Base-by-base conservation (phyloP, 1,140 invertebrate genomes). In the Anastrepha ludens region DNA sequence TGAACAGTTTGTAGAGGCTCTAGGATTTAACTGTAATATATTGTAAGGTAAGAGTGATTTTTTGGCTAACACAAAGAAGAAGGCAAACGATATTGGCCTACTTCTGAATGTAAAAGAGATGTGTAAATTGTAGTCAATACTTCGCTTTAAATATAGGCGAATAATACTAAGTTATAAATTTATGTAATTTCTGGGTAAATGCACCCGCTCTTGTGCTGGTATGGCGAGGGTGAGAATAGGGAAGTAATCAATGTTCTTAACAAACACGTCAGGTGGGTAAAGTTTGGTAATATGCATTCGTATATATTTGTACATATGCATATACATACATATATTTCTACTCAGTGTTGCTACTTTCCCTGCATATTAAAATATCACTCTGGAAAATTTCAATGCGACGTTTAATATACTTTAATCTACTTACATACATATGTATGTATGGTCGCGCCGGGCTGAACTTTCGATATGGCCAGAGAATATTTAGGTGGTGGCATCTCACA, bases 261-360 rank as follows among this genome's bases (percentile, higher is more conserved):
- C 20, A 67, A 67, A 67, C 65, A 67, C 65, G 65, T 67, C 65
- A 67, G 65, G 65, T 67, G 65, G 65, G 20, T 67, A 20, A 29
- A 29, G 29, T 29, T 55, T 55, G 2, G 11, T 11, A 8, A 6
- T 55, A 55, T 55, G 50, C 50, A 55, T 2, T 3, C 50, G 29
- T 29, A 29, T 29, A 29, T 29, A 29, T 29, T 29, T 29, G 29
- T 29, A 29, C 11, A 74, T 13, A 67, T 67, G 29, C 64, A 67
- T 67, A 13, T 65, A 62, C 60, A 62, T 62, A 62, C 20, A 20
- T 15, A 64, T 13, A 67, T 9, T 39, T 67, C 29, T 8, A 67
- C 39, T 7, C 9, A 41, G n/a, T 67, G 39, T 41, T 67, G 29
- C 29, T 67, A 41, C 64, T 41, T 67, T 67, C 64, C 64, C 64